Evolutionary conservation across 2,888 invertebrate genomes (phyloP).

Genomic region (Uropetala carovei): DNA sequence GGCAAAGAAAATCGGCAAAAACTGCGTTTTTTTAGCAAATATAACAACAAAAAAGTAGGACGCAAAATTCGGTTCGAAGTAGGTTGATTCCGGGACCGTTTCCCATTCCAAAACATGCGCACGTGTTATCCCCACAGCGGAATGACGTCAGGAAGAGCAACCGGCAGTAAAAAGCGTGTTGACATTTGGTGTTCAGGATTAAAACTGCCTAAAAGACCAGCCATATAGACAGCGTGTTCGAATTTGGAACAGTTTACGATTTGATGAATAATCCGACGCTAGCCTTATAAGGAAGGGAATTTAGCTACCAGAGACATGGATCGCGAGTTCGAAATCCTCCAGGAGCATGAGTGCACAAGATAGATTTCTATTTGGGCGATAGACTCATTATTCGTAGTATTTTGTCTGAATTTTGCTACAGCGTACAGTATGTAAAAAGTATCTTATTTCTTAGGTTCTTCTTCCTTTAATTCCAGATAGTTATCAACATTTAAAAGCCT

Average conservation of each 20-base stretch:
- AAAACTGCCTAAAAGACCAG: slow-evolving; percentile 17
- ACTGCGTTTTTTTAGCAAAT: not conserved
- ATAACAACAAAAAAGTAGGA: not conserved
- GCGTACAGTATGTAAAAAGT: too few relatives aligned
- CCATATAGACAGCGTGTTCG: not conserved
- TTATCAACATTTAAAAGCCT: too few relatives aligned
- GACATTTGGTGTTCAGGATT: not conserved
- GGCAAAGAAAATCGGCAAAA: not conserved
- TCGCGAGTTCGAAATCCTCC: not conserved
- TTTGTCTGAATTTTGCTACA: too few relatives aligned
- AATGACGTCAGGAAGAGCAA: not conserved
- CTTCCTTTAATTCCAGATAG: too few relatives aligned
- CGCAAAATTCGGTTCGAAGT: not conserved
- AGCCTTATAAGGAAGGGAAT: not conserved
- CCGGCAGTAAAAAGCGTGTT: not conserved
- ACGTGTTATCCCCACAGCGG: not conserved
- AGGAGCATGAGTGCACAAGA: not conserved
- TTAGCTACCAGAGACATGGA: not conserved
- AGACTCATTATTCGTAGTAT: too few relatives aligned
- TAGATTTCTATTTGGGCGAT: too few relatives aligned
- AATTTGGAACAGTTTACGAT: not conserved
- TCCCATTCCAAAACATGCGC: not conserved
- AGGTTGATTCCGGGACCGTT: not conserved
- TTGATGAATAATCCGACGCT: not conserved
- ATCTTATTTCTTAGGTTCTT: too few relatives aligned